These are phyloP conservation scores for Hypanus sabinus DNA, from an alignment of 2,113 vertebrate genomes.

Conservation along the genomic window DNA sequence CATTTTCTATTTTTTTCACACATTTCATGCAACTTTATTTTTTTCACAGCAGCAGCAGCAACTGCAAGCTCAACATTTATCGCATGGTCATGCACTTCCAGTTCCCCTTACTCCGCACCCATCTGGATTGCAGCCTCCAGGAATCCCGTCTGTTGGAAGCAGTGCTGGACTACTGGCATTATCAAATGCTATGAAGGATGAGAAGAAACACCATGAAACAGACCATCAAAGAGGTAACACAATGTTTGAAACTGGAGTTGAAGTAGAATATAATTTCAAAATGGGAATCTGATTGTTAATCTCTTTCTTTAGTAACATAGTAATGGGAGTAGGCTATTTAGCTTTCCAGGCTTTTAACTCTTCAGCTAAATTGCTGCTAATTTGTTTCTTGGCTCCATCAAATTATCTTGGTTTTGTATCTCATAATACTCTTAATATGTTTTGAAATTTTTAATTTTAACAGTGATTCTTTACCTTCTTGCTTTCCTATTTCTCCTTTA, in stretches of 20 bases:
- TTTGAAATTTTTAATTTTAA: not conserved
- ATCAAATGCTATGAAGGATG: constrained; percentile 71
- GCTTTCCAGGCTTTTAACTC: not conserved
- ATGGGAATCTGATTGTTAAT: not conserved
- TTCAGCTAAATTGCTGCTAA: not conserved
- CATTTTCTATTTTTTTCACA: constrained; percentile 10
- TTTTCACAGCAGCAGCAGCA: constrained; percentile 76
- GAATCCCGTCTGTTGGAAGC: constrained; percentile 70
- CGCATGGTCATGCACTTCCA: constrained; percentile 71
- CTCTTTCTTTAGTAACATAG: not conserved
- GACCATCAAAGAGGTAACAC: constrained; percentile 75
- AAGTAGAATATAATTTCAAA: not conserved
- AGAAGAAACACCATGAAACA: constrained; percentile 75
- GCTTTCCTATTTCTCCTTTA: not conserved
- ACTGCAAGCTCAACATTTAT: constrained; percentile 77
- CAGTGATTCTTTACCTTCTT: not conserved
- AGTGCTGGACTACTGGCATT: constrained; percentile 71
- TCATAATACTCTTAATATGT: not conserved
- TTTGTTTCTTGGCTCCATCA: not conserved
- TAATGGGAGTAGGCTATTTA: not conserved
- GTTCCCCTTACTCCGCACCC: constrained; percentile 73
- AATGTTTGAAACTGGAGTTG: not conserved
- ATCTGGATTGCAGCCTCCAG: constrained; percentile 67
- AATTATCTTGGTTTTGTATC: not conserved
- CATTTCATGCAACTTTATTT: constrained; percentile 48